Evolutionary conservation across 2,888 invertebrate genomes (phyloP).

Genomic region (Conistra vaccinii): DNA sequence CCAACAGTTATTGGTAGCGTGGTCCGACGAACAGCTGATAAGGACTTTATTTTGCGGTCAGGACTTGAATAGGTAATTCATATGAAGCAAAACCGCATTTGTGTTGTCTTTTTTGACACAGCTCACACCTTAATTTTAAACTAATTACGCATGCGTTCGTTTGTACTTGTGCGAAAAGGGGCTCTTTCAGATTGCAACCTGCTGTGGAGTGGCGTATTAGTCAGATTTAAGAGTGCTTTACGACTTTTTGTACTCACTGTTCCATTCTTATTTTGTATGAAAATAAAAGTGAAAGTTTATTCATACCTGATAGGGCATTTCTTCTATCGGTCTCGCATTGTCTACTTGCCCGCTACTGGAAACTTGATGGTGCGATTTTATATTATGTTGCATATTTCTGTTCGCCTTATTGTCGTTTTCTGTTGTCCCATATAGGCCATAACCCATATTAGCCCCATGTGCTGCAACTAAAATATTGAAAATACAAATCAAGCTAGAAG

Average conservation of each 20-base stretch:
- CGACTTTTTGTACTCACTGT: background rate
- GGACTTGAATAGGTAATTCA: background rate
- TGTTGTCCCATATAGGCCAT: conserved; percentile 89
- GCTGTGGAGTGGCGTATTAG: background rate
- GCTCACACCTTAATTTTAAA: background rate
- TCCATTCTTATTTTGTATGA: background rate
- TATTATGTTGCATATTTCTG: conserved; percentile 86
- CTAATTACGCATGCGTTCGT: background rate
- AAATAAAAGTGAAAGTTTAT: background rate
- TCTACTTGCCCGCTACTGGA: conserved; percentile 84
- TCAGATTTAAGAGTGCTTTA: background rate
- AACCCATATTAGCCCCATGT: conserved; percentile 90
- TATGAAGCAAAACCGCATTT: background rate
- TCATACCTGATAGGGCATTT: conserved; percentile 91
- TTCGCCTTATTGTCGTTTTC: conserved; percentile 83
- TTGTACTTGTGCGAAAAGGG: background rate
- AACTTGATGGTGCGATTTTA: conserved; percentile 89
- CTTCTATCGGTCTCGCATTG: conserved; percentile 86
- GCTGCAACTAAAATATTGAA: conserved; percentile 86
- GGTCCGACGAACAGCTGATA: background rate
- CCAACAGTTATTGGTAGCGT: too few relatives aligned
- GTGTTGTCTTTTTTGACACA: background rate
- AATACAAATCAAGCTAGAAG: conserved; percentile 40
- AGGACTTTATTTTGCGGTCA: background rate
- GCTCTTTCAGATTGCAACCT: background rate